Percentiles rank a stretch among this genome's conserved stretches.
Evolutionary conservation across 2,113 vertebrate genomes (phyloP).

Genomic region (Apodemus sylvaticus): DNA sequence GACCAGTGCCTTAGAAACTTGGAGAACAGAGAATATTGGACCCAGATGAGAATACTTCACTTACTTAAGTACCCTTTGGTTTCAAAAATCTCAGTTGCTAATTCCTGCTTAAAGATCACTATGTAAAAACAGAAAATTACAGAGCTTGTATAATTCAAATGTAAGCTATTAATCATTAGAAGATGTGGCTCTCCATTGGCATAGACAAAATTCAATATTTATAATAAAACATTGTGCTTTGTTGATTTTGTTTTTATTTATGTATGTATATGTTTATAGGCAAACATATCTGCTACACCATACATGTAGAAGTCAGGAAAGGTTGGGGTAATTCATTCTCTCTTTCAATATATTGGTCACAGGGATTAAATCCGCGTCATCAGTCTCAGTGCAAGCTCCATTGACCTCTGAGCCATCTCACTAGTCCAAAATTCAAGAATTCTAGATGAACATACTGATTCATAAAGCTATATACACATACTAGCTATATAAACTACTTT

Average conservation of each 20-base stretch:
- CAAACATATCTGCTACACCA: background rate
- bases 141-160: background rate
- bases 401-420: background rate
- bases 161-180: background rate
- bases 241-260: background rate
- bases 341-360: background rate
- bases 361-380: background rate
- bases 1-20: background rate
- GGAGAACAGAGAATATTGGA: background rate
- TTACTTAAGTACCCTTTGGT: background rate
- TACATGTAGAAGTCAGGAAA: background rate
- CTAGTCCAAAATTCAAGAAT: background rate
- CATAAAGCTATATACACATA: rapidly evolving
- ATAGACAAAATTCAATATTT: background rate
- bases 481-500: background rate
- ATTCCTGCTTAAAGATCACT: background rate
- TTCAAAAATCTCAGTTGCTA: slow-evolving; percentile 29
- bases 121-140: background rate
- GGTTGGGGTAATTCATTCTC: background rate
- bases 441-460: background rate
- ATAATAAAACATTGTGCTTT: background rate
- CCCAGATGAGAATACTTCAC: background rate
- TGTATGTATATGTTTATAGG: background rate
- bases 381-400: background rate
- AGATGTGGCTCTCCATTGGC: background rate